Percentiles rank a stretch among this genome's conserved stretches.
These are phyloP conservation scores for Leucophora obtusa DNA, from an alignment of 2,888 invertebrate genomes.

Conservation along the genomic window DNA sequence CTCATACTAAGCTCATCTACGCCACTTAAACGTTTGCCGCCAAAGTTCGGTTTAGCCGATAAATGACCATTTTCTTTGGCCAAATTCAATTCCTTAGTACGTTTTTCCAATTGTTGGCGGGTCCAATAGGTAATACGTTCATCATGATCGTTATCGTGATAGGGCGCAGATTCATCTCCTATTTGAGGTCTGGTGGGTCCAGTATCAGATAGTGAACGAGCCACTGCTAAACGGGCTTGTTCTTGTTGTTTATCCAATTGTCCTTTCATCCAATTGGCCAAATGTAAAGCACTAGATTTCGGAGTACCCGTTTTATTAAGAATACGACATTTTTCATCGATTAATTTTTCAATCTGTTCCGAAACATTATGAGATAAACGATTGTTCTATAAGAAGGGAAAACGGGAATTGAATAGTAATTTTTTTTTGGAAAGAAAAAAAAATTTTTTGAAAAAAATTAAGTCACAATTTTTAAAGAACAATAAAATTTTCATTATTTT, in stretches of 20 bases:
- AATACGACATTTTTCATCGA: constrained; percentile 83
- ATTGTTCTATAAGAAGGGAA: constrained; percentile 54
- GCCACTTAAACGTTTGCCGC: constrained; percentile 76
- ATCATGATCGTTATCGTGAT: constrained; percentile 73
- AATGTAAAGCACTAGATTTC: constrained; percentile 85
- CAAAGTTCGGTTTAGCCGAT: constrained; percentile 71
- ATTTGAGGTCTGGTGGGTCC: not conserved
- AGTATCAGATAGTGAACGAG: constrained; percentile 67
- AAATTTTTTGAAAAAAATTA: constrained; percentile 45
- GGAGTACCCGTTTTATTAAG: constrained; percentile 82
- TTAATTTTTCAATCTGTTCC: constrained; percentile 81
- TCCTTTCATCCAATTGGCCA: constrained; percentile 90
- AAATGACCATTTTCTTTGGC: constrained; percentile 78
- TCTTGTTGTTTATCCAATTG: constrained; percentile 83
- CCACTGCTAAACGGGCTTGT: constrained; percentile 75
- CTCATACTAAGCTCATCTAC: constrained; percentile 79
- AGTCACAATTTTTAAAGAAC: constrained; percentile 51
- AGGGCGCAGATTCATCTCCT: not conserved
- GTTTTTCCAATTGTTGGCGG: constrained; percentile 84
- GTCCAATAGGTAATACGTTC: constrained; percentile 82
- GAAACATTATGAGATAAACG: constrained; percentile 68
- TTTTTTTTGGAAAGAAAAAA: not conserved
- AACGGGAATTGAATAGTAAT: not conserved
- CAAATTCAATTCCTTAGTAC: constrained; percentile 85
- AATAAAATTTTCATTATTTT: constrained; percentile 13